These are phyloP conservation scores for Gavia stellata DNA, from an alignment of 2,113 vertebrate genomes.

Conservation along the genomic window DNA sequence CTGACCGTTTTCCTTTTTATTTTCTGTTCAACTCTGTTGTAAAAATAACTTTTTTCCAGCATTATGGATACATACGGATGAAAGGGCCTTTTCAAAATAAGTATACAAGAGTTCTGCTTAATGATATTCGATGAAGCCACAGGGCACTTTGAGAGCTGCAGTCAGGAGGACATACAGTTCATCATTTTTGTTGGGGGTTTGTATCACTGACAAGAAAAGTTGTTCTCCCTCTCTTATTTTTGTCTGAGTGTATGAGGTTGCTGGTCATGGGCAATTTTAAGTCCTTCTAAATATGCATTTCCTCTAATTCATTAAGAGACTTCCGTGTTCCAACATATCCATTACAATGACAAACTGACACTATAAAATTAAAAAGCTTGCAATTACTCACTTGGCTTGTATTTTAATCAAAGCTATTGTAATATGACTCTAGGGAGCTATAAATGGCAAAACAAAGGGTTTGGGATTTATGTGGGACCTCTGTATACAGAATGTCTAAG, in stretches of 20 bases:
- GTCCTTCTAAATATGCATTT: slow-evolving; percentile 44
- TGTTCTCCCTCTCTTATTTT: not conserved
- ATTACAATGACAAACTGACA: slow-evolving; percentile 12
- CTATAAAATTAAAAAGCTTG: slow-evolving; percentile 43
- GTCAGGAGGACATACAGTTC: not conserved
- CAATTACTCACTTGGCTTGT: slow-evolving; percentile 8
- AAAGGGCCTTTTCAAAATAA: not conserved
- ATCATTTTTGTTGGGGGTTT: not conserved
- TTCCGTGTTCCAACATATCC: slow-evolving; percentile 23
- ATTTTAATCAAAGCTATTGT: slow-evolving; percentile 42
- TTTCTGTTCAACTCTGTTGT: not conserved
- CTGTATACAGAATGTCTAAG: not conserved
- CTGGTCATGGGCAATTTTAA: slow-evolving; percentile 35
- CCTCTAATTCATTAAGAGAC: slow-evolving; percentile 56
- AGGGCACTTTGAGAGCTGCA: not conserved
- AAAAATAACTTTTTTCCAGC: not conserved
- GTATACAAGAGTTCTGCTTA: not conserved
- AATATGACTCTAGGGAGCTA: slow-evolving; percentile 23
- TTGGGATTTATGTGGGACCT: not conserved
- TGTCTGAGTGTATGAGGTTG: not conserved
- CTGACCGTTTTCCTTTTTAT: not conserved
- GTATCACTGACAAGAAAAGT: slow-evolving; percentile 1
- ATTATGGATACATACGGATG: not conserved
- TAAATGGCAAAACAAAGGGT: slow-evolving; percentile 2
- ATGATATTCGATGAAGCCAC: not conserved